A percentile compares a stretch with the other conserved stretches of the same genome.
phyloP scores from a whole-genome alignment of 2,888 invertebrate genomes.

The Acleris laterana region DNA sequence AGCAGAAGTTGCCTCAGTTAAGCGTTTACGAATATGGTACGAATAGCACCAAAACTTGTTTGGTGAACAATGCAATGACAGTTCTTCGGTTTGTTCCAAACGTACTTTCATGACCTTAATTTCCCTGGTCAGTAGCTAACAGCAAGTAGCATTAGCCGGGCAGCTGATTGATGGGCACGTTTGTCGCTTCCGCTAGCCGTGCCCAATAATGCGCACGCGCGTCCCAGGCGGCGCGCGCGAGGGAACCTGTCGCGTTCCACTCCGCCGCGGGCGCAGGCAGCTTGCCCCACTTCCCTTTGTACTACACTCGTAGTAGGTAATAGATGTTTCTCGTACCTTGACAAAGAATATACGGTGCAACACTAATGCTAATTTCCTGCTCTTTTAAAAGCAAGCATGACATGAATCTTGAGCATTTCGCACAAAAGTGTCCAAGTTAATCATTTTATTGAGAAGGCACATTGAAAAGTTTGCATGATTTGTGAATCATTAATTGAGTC shows the following conservation, averaged over 20 bases:
- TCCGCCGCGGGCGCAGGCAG: conserved; percentile 58
- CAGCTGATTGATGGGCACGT: conserved; percentile 54
- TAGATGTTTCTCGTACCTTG: not conserved
- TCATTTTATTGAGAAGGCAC: no score
- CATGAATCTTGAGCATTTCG: no score
- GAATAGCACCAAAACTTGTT: not conserved
- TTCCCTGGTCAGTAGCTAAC: conserved; percentile 43
- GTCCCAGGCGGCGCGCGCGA: conserved; percentile 57
- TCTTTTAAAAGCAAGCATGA: no score
- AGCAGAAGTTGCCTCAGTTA: not conserved
- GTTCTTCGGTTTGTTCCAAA: conserved; percentile 3
- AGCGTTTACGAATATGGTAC: no score
- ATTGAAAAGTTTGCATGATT: no score
- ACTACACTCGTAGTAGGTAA: not conserved
- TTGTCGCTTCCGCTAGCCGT: conserved; percentile 63
- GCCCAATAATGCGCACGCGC: conserved; percentile 70
- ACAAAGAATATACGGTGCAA: not conserved
- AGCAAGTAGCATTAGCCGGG: conserved; percentile 42
- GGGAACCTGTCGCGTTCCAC: conserved; percentile 79
- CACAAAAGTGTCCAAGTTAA: no score
- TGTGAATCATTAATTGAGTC: no score
- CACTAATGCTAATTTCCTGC: not conserved
- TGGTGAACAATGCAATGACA: not conserved
- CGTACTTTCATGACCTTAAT: conserved; percentile 41
- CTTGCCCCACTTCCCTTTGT: conserved; percentile 61